Evolutionary conservation across 1,140 invertebrate genomes (phyloP).

Genomic region (Sycobia sp.): DNA sequence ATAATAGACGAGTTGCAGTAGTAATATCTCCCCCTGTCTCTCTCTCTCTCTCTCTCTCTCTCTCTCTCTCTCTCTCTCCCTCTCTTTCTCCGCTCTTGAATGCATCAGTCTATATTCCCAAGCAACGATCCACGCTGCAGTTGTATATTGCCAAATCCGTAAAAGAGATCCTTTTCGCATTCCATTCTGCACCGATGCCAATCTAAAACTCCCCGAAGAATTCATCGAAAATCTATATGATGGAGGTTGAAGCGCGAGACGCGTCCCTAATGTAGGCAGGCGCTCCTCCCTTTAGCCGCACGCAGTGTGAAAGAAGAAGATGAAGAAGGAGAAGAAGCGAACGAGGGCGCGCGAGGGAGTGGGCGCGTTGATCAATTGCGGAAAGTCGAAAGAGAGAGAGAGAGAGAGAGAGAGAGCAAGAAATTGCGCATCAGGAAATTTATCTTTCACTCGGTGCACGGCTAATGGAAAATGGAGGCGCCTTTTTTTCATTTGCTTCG

Average conservation of each 20-base stretch:
- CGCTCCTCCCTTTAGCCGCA: neutral
- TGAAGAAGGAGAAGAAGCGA: neutral
- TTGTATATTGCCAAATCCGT: no score
- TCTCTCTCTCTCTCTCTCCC: no score
- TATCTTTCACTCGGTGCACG: conserved; percentile 11
- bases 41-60: no score
- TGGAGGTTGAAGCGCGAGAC: conserved; percentile 8
- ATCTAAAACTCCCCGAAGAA: neutral
- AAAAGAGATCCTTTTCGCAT: no score
- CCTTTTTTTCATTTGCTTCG: conserved; percentile 7
- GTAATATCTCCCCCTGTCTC: no score
- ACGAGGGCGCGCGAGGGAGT: neutral
- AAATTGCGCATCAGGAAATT: neutral
- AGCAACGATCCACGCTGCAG: no score
- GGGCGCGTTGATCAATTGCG: neutral
- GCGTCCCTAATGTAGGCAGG: no score
- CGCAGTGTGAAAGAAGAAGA: neutral
- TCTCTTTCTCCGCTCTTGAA: no score
- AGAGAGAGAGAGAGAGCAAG: no score
- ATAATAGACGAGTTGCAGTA: no score
- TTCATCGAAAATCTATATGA: conserved; percentile 16
- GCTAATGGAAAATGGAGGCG: neutral
- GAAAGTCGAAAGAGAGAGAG: neutral
- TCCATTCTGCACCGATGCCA: no score
- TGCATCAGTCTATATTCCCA: no score